Evolutionary conservation across 2,113 vertebrate genomes (phyloP).

Genomic region (Pygathrix nemaeus): DNA sequence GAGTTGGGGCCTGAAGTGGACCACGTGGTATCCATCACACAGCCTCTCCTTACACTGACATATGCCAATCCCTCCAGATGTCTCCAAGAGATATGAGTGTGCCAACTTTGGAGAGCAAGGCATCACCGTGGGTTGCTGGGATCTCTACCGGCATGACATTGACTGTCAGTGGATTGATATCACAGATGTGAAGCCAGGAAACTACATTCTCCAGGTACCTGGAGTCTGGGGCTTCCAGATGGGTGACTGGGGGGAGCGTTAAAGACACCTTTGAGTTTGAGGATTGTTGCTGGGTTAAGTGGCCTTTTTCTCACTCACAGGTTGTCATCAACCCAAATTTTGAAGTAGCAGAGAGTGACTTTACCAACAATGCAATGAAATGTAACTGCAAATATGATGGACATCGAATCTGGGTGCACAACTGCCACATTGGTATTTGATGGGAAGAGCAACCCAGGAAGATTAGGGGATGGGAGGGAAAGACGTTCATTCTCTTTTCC

Average conservation of each 20-base stretch:
- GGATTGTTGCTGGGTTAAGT: background rate
- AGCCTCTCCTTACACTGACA: background rate
- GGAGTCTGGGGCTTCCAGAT: background rate
- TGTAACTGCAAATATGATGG: constrained; percentile 99
- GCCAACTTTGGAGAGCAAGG: constrained; percentile 99
- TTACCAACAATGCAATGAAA: constrained; percentile 98
- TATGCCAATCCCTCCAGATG: constrained; percentile 80
- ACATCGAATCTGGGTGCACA: constrained; percentile 97
- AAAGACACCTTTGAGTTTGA: background rate
- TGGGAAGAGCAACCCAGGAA: accelerated
- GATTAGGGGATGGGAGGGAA: background rate
- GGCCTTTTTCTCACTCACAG: constrained; percentile 76
- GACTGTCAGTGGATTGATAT: constrained; percentile 99
- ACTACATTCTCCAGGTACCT: constrained; percentile 96
- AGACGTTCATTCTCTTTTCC: background rate
- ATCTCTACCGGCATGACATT: constrained; percentile 97
- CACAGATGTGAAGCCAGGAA: constrained; percentile 95
- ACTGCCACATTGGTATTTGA: constrained; percentile 92
- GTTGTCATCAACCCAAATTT: constrained; percentile 96
- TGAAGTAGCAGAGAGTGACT: constrained; percentile 98
- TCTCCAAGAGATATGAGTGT: constrained; percentile 96
- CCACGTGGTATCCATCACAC: background rate
- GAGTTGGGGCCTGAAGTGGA: constrained; percentile 57
- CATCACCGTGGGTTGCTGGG: constrained; percentile 99
- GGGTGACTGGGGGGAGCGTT: background rate